These are phyloP conservation scores for Empidonax alnorum DNA, from an alignment of 2,113 vertebrate genomes.

Conservation along the genomic window DNA sequence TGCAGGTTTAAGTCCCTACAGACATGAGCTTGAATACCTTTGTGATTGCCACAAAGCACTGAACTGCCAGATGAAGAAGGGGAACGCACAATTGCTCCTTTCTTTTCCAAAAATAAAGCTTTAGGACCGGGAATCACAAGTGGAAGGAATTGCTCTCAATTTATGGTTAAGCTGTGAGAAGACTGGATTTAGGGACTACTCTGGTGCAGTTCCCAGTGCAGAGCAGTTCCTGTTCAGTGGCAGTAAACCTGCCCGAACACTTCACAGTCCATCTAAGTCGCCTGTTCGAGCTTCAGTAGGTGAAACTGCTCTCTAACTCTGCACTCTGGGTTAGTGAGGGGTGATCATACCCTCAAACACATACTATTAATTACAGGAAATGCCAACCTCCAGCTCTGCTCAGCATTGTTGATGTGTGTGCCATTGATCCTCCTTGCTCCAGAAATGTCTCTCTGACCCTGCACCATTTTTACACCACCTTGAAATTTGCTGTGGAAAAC, in stretches of 20 bases:
- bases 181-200: not conserved
- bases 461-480: not conserved
- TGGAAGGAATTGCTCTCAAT: not conserved
- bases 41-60: not conserved
- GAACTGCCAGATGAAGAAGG: not conserved
- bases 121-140: not conserved
- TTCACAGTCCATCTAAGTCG: not conserved
- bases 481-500: not conserved
- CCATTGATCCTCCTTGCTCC: not conserved
- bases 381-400: not conserved
- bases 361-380: not conserved
- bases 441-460: not conserved
- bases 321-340: not conserved
- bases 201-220: accelerated
- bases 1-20: not conserved
- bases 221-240: not conserved
- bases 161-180: not conserved
- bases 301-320: not conserved
- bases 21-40: not conserved
- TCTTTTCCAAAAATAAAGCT: not conserved
- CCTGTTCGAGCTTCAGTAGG: not conserved
- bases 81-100: not conserved
- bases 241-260: not conserved
- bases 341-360: not conserved
- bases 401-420: not conserved